Conservation (phyloP, 2,797 vertebrate genomes). For the Botia almorhae region DNA sequence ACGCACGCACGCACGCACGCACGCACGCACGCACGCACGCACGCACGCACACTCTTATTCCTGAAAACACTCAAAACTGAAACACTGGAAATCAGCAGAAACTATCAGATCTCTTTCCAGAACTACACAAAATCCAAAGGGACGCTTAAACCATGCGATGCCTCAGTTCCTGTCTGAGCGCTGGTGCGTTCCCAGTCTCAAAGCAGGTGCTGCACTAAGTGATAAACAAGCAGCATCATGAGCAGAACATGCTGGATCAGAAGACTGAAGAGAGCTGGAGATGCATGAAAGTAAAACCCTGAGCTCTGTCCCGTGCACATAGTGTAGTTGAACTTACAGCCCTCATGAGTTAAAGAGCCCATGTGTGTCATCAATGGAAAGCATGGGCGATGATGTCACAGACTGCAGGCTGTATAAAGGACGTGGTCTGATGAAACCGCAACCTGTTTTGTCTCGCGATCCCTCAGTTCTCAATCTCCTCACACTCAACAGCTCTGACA, state of each 20-base stretch:
- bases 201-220: not conserved
- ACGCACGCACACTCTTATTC: not conserved
- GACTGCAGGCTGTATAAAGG: not conserved
- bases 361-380: slow-evolving; percentile 44
- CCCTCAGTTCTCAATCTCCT: slow-evolving; percentile 48
- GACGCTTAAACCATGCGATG: slow-evolving; percentile 44
- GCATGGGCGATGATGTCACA: slow-evolving; percentile 40
- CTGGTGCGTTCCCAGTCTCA: too few relatives aligned
- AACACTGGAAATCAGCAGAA: slow-evolving; percentile 18
- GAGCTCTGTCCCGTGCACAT: slow-evolving; percentile 64
- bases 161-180: slow-evolving; percentile 37
- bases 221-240: slow-evolving; percentile 58
- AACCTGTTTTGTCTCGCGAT: slow-evolving; percentile 37
- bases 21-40: not conserved
- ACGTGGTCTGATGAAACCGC: slow-evolving; percentile 48
- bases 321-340: slow-evolving; percentile 22
- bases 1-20: not conserved
- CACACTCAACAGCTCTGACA: slow-evolving; percentile 28
- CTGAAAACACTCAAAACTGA: slow-evolving; percentile 21
- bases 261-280: slow-evolving; percentile 7
- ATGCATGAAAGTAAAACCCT: slow-evolving; percentile 66
- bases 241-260: slow-evolving; percentile 45
- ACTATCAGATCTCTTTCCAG: not conserved
- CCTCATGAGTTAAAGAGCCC: slow-evolving; percentile 15
- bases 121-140: slow-evolving; percentile 32